Evolutionary conservation across 2,797 vertebrate species (phyloP).

Genomic region (Buceros bicornis): DNA sequence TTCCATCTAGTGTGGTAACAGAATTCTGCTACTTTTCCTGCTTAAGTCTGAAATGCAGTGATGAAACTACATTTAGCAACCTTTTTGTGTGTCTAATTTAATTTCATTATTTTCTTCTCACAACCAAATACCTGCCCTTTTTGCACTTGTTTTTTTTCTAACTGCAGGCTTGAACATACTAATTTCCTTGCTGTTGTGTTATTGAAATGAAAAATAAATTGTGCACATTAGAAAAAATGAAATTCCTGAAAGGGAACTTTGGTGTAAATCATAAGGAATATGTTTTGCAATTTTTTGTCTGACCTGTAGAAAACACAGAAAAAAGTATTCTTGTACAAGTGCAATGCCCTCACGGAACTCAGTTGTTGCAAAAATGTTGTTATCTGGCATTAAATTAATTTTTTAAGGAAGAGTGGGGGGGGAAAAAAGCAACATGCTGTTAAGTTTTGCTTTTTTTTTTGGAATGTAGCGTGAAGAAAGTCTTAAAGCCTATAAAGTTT

Average conservation of each 20-base stretch:
- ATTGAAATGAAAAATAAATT: neutral
- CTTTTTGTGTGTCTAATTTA: neutral
- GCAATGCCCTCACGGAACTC: accelerated
- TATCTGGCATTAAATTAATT: neutral
- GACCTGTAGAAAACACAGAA: neutral
- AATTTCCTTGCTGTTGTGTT: neutral
- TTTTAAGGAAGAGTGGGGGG: neutral
- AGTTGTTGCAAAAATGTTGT: neutral
- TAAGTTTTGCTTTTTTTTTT: neutral
- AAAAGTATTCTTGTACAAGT: neutral
- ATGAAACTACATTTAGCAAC: neutral
- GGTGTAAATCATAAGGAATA: neutral
- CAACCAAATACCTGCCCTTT: neutral
- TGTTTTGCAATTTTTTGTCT: neutral
- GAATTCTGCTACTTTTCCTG: neutral
- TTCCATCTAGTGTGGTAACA: neutral
- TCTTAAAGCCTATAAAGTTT: neutral
- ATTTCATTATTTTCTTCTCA: neutral
- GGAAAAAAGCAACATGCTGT: neutral
- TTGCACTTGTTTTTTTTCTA: neutral
- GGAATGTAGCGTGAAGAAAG: neutral
- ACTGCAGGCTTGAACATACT: neutral
- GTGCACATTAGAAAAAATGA: neutral
- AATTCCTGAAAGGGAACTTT: neutral
- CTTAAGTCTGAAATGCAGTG: neutral